A percentile compares a stretch with the other conserved stretches of the same genome.
These are phyloP conservation scores for Symphodus melops DNA, from an alignment of 2,113 vertebrate genomes.

Conservation along the genomic window DNA sequence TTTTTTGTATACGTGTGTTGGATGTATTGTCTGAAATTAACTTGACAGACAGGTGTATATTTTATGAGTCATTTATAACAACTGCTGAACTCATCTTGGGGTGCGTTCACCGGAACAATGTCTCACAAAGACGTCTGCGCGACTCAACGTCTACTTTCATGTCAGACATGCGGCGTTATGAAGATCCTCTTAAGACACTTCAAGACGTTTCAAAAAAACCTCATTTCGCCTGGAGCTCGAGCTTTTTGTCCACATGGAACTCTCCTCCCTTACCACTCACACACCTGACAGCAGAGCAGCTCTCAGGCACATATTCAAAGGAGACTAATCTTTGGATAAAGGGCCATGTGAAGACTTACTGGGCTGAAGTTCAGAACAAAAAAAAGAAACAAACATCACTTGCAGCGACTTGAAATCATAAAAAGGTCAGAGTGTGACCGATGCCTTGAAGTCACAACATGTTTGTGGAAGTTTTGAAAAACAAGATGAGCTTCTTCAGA, in stretches of 20 bases:
- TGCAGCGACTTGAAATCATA: background rate
- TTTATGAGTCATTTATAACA: background rate
- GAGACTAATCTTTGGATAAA: background rate
- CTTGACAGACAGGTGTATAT: too few relatives aligned
- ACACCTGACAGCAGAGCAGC: background rate
- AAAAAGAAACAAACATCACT: background rate
- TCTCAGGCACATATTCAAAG: background rate
- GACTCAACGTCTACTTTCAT: background rate
- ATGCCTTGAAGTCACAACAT: background rate
- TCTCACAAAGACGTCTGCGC: background rate
- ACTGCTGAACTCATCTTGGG: background rate
- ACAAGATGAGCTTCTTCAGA: too few relatives aligned
- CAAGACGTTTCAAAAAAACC: background rate
- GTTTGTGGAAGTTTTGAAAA: background rate
- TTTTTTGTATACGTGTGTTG: too few relatives aligned
- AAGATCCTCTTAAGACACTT: too few relatives aligned
- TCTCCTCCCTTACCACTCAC: too few relatives aligned
- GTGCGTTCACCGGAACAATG: slow-evolving; percentile 3
- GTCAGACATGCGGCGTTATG: too few relatives aligned
- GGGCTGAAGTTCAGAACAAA: background rate
- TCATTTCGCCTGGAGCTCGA: background rate
- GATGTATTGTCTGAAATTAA: too few relatives aligned
- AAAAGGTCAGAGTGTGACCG: background rate
- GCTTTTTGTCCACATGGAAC: background rate
- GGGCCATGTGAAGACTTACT: background rate